These are phyloP conservation scores for Lycia hirtaria DNA, from an alignment of 2,888 invertebrate genomes.

Conservation along the genomic window DNA sequence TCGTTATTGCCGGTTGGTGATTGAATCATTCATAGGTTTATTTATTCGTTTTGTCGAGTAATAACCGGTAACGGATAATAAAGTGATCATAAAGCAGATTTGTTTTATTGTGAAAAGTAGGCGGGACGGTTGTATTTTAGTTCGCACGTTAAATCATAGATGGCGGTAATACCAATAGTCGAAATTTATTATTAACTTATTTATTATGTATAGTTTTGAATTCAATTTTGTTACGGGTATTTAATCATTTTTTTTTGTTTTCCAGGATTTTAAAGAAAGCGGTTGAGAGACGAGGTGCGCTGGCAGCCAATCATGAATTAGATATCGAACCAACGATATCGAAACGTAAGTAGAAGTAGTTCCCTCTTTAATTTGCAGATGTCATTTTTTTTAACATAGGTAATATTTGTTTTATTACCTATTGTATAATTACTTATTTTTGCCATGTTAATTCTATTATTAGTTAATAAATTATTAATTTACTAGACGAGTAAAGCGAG, in stretches of 20 bases:
- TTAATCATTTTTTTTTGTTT: constrained; percentile 12
- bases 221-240: neutral
- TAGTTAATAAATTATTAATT: too few relatives aligned
- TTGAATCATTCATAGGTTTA: constrained; percentile 26
- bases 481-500: too few relatives aligned
- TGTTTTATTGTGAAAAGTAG: neutral
- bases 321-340: constrained; percentile 83
- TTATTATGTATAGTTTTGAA: neutral
- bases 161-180: constrained; percentile 16
- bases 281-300: constrained; percentile 55
- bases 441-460: neutral
- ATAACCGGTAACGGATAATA: constrained; percentile 6
- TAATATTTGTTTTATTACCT: neutral
- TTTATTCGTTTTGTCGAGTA: constrained; percentile 15
- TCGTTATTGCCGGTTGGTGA: constrained; percentile 25
- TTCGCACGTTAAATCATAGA: constrained; percentile 13
- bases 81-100: neutral
- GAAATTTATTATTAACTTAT: neutral
- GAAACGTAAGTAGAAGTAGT: constrained; percentile 77
- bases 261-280: constrained; percentile 34
- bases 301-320: constrained; percentile 76
- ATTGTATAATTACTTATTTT: neutral
- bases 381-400: constrained; percentile 2
- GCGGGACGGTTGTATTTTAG: neutral
- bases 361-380: constrained; percentile 7